Evolutionary conservation across 2,113 vertebrate genomes (phyloP), one percentile per base, ranked within the genome.

Genomic region (Ifrita kowaldi): DNA sequence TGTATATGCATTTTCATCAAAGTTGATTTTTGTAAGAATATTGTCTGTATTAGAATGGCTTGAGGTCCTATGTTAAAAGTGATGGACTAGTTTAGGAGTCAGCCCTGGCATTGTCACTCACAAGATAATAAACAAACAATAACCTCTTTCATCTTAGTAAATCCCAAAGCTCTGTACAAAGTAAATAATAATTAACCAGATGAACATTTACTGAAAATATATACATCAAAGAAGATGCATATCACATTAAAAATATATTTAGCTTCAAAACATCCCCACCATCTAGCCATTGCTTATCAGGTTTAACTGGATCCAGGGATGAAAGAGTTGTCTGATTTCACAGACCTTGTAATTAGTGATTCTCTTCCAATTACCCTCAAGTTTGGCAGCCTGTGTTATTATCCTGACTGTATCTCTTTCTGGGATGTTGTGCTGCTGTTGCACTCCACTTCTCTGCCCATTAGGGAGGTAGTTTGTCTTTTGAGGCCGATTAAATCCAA

Each of bases 141-240:
- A 95, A 63, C 35, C 50, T 87, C 85, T 95, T 95, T 90, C 70
- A 79, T 95, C 95, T 94, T 64, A 46, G 69, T 50, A 83, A 93
- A 71, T 83, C 68, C 87, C 93, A 92, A 84, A 84, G 64, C 86
- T 86, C 79, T 68, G n/a, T 81, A 71, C 21, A 53, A 86, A 86
- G 69, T 85, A 95, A 94, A 91, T 74, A 91, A 60, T 57, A 95
- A 96, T 92, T 93, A 95, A 94, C 83, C 12, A 53, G 78, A 90
- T 87, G 69, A 94, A 75, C 62, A 86, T 86, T 91, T 93, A 95
- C 95, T 21, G 7, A 80, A 94, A 91, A 73, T 65, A 26, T 52
- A 65, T 92, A 91, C 67, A 84, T 90, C 84, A 93, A 93, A 97
- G 93, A 81, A 96, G 89, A 69, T 86, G 44, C 74, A 79, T 71